Evolutionary conservation across 2,888 invertebrate genomes (phyloP).

Genomic region (Pseudococcus jackbeardsleyi): DNA sequence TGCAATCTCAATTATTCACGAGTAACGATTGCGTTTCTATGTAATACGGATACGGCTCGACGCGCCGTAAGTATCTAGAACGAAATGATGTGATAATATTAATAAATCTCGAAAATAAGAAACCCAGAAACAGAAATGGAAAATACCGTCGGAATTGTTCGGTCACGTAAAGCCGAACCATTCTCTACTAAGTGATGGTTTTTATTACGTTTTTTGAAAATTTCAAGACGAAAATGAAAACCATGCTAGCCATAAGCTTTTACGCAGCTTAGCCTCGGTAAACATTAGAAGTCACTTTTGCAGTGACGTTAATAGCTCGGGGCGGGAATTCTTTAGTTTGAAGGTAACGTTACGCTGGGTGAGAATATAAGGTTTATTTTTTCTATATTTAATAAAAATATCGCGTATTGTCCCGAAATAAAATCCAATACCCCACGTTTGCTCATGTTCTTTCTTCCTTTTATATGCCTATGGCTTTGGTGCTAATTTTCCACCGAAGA

Average conservation of each 20-base stretch:
- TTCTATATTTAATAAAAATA: constrained; percentile 48
- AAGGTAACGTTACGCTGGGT: constrained; percentile 10
- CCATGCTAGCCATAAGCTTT: constrained; percentile 48
- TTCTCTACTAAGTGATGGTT: constrained; percentile 35
- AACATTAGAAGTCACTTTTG: constrained; percentile 50
- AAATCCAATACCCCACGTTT: constrained; percentile 34
- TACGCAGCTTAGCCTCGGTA: constrained; percentile 49
- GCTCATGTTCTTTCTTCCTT: not conserved
- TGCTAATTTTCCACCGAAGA: not conserved
- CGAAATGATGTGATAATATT: constrained; percentile 22
- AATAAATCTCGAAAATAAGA: not conserved
- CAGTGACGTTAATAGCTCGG: constrained; percentile 48
- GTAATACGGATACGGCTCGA: not conserved
- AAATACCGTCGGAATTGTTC: not conserved
- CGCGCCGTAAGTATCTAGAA: not conserved
- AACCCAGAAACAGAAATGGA: not conserved
- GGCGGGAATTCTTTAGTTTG: constrained; percentile 46
- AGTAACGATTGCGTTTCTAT: not conserved
- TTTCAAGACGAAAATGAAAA: constrained; percentile 48
- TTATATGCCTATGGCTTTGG: not conserved
- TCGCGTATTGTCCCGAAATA: constrained; percentile 51
- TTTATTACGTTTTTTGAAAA: constrained; percentile 47
- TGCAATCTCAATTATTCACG: not conserved
- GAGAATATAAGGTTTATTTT: constrained; percentile 6
- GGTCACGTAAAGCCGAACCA: constrained; percentile 32